Percentiles rank a stretch among this genome's conserved stretches.
Evolutionary conservation across 2,113 vertebrate species (phyloP).

Genomic region (Urocitellus parryii): DNA sequence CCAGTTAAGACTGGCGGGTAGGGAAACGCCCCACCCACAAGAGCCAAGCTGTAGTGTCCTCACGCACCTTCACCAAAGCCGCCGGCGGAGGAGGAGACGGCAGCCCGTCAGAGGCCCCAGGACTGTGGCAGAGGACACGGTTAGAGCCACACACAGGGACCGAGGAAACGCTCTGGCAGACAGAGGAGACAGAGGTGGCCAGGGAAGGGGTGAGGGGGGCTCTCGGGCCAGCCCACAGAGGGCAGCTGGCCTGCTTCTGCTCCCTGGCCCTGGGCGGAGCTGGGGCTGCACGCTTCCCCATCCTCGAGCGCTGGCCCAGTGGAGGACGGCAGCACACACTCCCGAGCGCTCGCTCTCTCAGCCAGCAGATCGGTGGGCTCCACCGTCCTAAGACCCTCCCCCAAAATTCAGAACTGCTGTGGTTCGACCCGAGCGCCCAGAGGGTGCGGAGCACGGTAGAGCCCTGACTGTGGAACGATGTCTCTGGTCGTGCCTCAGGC

Average conservation of each 20-base stretch:
- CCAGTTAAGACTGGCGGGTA: fast-evolving
- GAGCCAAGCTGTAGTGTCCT: fast-evolving
- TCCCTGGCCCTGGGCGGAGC: neutral
- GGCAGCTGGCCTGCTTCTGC: neutral
- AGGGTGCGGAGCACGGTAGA: no score
- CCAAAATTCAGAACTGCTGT: neutral
- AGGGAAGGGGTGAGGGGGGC: fast-evolving
- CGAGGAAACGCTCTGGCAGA: neutral
- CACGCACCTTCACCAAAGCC: neutral
- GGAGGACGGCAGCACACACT: neutral
- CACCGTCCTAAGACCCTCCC: no score
- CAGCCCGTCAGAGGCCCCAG: no score
- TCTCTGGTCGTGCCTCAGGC: no score
- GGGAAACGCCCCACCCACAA: neutral
- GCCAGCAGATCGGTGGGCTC: no score
- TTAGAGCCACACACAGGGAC: neutral
- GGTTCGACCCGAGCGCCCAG: neutral
- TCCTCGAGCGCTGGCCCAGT: neutral
- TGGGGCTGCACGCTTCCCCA: neutral
- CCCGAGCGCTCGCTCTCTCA: neutral
- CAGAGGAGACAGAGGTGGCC: neutral
- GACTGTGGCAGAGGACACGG: fast-evolving
- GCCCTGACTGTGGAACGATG: no score
- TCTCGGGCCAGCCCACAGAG: no score
- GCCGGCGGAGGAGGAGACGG: fast-evolving